Base-by-base conservation (phyloP, 2,888 invertebrate genomes). In the Drosophila gaucha region DNA sequence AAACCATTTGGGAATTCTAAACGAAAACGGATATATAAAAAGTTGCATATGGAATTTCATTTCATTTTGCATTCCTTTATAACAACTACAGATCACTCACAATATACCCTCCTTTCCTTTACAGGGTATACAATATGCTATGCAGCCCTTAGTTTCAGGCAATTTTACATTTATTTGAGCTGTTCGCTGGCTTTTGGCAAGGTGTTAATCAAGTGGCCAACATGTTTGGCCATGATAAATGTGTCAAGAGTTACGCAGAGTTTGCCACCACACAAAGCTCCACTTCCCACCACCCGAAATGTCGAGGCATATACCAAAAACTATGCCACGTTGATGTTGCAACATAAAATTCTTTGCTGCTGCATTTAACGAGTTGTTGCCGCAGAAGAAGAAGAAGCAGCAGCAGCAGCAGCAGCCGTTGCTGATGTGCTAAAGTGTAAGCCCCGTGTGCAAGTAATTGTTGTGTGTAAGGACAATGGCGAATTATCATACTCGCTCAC, bases 151-250 rank as follows among this genome's bases (percentile, higher is more conserved):
- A 62, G 57, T 54, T 65, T 52, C 46, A 56, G 52, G 52, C 67
- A 66, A 52, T 63, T 75, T 71, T 60, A 66, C 60, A 72, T 66
- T 77, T 85, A 80, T 84, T 52, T 60, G 58, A 68, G 47, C 38
- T 44, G 41, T 50, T 49, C 28, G 44, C 60, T 46, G 43, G 70
- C 55, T 58, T 66, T 63, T 39, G 16, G 18, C 46, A 67, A 85
- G 83, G 88, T 88, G 83, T 82, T 82, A 80, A 82, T 82, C 86
- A 80, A 80, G 78, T 60, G 80, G 67, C 67, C 78, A 67, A 66
- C 74, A 69, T 80, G 80, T 80, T 66, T 20, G 68, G 64, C 43
- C 70, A 71, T 85, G 68, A 84, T 71, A 80, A 80, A 87, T 77
- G 80, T 63, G 46, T 24, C 18, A 44, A 52, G 10, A 9, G 55